Evolutionary conservation across 37 sponge, comb jelly and placozoan species (phyloP).

Genomic region (Haliclona indistincta): DNA sequence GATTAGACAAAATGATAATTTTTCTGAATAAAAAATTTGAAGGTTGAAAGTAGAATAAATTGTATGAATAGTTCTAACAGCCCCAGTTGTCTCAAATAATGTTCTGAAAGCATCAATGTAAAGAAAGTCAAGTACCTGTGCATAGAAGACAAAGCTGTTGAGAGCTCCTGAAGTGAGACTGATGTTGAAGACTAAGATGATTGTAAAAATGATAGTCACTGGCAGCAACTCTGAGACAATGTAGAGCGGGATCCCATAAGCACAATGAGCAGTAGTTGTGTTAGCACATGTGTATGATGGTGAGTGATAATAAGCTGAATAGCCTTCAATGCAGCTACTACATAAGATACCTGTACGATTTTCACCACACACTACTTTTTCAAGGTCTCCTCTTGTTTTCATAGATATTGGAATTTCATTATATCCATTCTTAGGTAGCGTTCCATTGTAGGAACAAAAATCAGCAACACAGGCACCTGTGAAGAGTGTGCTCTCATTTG

Average conservation of each 20-base stretch:
- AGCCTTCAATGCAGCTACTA: slow-evolving; percentile 16
- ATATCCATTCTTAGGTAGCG: background rate
- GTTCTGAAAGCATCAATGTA: background rate
- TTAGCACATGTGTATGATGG: slow-evolving; percentile 7
- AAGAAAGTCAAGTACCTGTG: slow-evolving; percentile 22
- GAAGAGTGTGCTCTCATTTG: slow-evolving; percentile 7
- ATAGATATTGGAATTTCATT: background rate
- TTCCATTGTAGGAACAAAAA: background rate
- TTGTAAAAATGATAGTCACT: slow-evolving; percentile 25
- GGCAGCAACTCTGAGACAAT: slow-evolving; percentile 42
- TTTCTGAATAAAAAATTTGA: slow-evolving; percentile 19
- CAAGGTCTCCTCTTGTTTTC: slow-evolving; percentile 1
- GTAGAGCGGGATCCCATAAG: slow-evolving; percentile 36
- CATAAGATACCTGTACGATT: slow-evolving; percentile 23
- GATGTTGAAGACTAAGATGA: slow-evolving; percentile 50
- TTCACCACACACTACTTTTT: slow-evolving; percentile 11
- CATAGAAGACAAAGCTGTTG: slow-evolving; percentile 43
- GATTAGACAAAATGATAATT: slow-evolving; percentile 35
- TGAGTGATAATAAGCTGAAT: slow-evolving; percentile 30
- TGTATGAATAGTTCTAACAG: background rate
- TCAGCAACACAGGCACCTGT: background rate
- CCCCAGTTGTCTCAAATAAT: background rate
- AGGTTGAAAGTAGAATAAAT: slow-evolving; percentile 23
- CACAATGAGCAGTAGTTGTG: background rate
- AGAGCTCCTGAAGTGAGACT: slow-evolving; percentile 33